A percentile compares a stretch with the other conserved stretches of the same genome.
Evolutionary conservation across 2,888 invertebrate genomes (phyloP).

Genomic region (Dasysyrphus albostriatus): DNA sequence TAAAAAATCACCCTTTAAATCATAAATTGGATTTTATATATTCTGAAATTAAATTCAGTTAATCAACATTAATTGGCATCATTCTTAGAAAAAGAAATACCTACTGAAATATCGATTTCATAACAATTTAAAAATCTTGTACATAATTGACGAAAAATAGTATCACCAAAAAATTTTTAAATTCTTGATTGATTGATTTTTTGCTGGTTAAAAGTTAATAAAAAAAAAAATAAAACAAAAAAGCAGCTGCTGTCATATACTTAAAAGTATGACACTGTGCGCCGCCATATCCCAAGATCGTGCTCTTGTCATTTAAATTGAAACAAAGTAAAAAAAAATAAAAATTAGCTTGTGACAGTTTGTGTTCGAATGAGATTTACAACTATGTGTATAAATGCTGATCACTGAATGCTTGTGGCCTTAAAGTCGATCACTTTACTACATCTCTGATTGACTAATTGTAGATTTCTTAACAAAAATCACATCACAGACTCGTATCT

Average conservation of each 20-base stretch:
- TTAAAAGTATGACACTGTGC: conserved; percentile 44
- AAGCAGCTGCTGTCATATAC: conserved; percentile 24
- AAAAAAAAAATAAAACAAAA: conserved; percentile 50
- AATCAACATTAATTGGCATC: conserved; percentile 2
- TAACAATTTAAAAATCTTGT: conserved; percentile 34
- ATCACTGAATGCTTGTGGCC: conserved; percentile 12
- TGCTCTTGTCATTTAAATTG: conserved; percentile 38
- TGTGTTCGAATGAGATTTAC: conserved; percentile 4
- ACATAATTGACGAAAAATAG: background rate
- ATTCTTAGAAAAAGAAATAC: conserved; percentile 44
- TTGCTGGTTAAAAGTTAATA: conserved; percentile 52
- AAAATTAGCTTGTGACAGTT: conserved; percentile 57
- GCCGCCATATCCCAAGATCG: conserved; percentile 17
- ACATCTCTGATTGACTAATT: conserved; percentile 55
- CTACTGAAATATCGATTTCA: conserved; percentile 51
- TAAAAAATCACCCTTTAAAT: too few species aligned
- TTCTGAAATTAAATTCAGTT: conserved; percentile 17
- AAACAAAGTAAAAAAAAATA: background rate
- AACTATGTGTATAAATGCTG: conserved; percentile 14
- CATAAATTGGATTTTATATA: background rate
- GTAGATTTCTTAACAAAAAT: conserved; percentile 39
- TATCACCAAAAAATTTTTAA: conserved; percentile 35
- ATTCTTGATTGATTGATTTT: conserved; percentile 68
- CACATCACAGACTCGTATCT: background rate
- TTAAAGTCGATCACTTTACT: conserved; percentile 34